Percentiles rank a stretch among this genome's conserved stretches.
Evolutionary conservation across 92 coral and sea anemone genomes (phyloP).

Genomic region (Zoanthus gigantus): DNA sequence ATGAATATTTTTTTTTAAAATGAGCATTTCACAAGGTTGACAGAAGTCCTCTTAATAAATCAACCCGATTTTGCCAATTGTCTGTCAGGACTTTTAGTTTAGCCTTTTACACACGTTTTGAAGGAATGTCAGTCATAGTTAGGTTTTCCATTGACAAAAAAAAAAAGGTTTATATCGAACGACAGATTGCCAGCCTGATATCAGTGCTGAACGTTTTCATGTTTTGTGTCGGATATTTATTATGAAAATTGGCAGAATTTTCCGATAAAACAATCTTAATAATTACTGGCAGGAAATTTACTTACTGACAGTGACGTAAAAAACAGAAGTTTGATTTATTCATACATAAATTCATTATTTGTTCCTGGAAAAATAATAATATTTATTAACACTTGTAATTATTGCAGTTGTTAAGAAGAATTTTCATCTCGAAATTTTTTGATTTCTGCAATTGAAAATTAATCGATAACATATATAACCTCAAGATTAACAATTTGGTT

Average conservation of each 20-base stretch:
- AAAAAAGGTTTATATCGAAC: background rate
- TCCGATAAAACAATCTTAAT: background rate
- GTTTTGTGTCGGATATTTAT: constrained; percentile 23
- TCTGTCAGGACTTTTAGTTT: background rate
- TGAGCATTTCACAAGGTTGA: constrained; percentile 1
- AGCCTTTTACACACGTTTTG: too few relatives aligned
- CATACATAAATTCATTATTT: background rate
- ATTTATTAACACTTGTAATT: background rate
- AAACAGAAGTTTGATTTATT: background rate
- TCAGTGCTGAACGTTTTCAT: background rate
- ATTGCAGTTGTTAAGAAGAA: background rate
- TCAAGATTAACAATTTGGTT: background rate
- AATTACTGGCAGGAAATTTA: constrained; percentile 1
- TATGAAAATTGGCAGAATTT: constrained; percentile 15
- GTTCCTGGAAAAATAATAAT: background rate
- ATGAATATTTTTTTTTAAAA: background rate
- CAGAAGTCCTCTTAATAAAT: background rate
- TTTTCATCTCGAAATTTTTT: background rate
- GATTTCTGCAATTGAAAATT: background rate
- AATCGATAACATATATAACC: background rate
- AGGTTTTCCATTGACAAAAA: constrained; percentile 4
- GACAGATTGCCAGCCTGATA: background rate
- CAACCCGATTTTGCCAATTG: background rate
- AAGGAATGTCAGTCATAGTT: too few relatives aligned
- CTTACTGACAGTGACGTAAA: background rate